phyloP scores from a whole-genome alignment of 2,797 vertebrate species.

The Okamejei kenojei region DNA sequence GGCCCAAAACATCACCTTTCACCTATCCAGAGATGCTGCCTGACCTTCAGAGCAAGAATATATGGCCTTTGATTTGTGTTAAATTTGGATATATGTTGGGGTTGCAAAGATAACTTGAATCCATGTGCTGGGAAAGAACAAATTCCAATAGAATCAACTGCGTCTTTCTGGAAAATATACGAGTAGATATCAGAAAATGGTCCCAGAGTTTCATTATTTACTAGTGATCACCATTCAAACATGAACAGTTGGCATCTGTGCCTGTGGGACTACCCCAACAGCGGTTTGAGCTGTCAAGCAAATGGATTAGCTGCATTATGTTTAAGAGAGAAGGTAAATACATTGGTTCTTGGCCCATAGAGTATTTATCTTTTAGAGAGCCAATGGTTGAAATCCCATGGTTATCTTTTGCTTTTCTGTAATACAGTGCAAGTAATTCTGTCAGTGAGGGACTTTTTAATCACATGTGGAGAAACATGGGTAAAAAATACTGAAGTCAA shows the following conservation, averaged over 20 bases:
- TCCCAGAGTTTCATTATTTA: background rate
- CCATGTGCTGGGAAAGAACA: background rate
- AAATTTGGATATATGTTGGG: background rate
- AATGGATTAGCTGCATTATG: background rate
- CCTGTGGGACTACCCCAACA: background rate
- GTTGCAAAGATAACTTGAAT: background rate
- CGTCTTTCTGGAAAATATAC: background rate
- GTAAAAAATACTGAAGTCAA: background rate
- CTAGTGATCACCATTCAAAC: background rate
- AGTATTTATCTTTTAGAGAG: conserved; percentile 13
- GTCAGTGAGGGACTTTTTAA: background rate
- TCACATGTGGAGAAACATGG: background rate
- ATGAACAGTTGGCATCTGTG: background rate
- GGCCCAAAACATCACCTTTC: no score
- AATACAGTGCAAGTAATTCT: background rate
- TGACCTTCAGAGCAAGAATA: background rate
- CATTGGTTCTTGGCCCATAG: background rate
- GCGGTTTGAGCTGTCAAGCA: background rate
- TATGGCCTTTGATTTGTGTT: background rate
- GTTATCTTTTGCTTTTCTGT: background rate
- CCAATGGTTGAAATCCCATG: background rate
- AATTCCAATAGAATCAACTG: background rate
- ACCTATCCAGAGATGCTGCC: no score
- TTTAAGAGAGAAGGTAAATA: background rate
- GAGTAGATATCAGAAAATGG: background rate